Conservation (phyloP, 1,140 invertebrate genomes). For the Wasmannia auropunctata region DNA sequence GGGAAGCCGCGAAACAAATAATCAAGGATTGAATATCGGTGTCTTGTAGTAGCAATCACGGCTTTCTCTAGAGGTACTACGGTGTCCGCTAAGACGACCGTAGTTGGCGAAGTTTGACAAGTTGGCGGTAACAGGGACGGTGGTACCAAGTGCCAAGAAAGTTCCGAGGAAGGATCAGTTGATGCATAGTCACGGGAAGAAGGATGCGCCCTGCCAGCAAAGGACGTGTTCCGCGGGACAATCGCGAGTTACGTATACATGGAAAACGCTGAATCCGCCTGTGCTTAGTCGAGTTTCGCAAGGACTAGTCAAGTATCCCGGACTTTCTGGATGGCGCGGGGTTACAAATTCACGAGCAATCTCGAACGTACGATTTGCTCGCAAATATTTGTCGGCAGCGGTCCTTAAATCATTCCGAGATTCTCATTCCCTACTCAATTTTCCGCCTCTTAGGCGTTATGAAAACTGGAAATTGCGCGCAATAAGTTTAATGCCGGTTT, state of each 20-base stretch:
- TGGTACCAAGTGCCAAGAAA: conserved; percentile 71
- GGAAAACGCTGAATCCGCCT: conserved; percentile 61
- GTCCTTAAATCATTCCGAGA: conserved; percentile 17
- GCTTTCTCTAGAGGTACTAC: conserved; percentile 30
- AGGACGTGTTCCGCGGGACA: conserved; percentile 66
- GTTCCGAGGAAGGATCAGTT: conserved; percentile 70
- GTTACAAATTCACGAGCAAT: conserved; percentile 63
- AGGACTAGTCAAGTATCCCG: not conserved
- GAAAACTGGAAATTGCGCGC: conserved; percentile 10
- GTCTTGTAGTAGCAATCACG: conserved; percentile 57
- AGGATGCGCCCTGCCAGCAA: conserved; percentile 61
- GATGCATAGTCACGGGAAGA: conserved; percentile 70
- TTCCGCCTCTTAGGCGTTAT: conserved; percentile 3
- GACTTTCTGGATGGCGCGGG: conserved; percentile 42
- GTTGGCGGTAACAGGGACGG: conserved; percentile 69
- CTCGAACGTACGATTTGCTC: conserved; percentile 52
- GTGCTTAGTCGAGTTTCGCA: conserved; percentile 64
- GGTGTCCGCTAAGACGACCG: conserved; percentile 56
- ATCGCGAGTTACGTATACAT: conserved; percentile 62
- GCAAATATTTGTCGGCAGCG: conserved; percentile 58
- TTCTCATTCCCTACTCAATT: conserved; percentile 10
- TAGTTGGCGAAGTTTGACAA: conserved; percentile 72
- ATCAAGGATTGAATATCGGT: conserved; percentile 68
- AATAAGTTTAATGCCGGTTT: not conserved
- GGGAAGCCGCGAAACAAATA: conserved; percentile 48